These are phyloP conservation scores for Ophioninae sp. DNA, from an alignment of 2,888 invertebrate species.

Conservation along the genomic window DNA sequence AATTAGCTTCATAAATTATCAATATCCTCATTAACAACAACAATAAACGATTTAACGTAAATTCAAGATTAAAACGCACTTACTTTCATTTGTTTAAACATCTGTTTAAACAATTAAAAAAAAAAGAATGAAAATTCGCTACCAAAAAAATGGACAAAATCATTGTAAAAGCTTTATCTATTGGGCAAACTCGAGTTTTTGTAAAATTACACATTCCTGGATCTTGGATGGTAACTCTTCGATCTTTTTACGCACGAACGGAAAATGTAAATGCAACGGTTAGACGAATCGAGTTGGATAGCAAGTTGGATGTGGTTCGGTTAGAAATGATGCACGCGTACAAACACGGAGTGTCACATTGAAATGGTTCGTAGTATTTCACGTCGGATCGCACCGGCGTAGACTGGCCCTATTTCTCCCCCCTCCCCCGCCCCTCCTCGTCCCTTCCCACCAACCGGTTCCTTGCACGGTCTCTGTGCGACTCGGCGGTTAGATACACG, in stretches of 20 bases:
- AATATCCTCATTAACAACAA: too few relatives aligned
- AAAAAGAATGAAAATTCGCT: not conserved
- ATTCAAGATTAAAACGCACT: too few relatives aligned
- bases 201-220: too few relatives aligned
- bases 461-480: constrained; percentile 8
- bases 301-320: constrained; percentile 36
- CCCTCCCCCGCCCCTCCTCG: constrained; percentile 28
- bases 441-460: constrained; percentile 2
- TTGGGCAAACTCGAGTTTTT: too few relatives aligned
- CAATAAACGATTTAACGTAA: too few relatives aligned
- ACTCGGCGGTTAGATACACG: constrained; percentile 25
- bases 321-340: constrained; percentile 54
- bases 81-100: too few relatives aligned
- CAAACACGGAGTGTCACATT: constrained; percentile 69
- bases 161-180: too few relatives aligned
- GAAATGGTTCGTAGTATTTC: constrained; percentile 76
- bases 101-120: too few relatives aligned
- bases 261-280: constrained; percentile 62
- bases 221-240: constrained; percentile 3
- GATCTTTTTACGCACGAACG: constrained; percentile 50
- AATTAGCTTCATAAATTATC: too few relatives aligned
- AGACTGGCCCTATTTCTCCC: constrained; percentile 46
- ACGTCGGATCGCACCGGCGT: constrained; percentile 66
- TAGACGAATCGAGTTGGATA: constrained; percentile 23
- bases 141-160: too few relatives aligned